Evolutionary conservation across 1,140 invertebrate species (phyloP).

Genomic region (Episyrphus balteatus): DNA sequence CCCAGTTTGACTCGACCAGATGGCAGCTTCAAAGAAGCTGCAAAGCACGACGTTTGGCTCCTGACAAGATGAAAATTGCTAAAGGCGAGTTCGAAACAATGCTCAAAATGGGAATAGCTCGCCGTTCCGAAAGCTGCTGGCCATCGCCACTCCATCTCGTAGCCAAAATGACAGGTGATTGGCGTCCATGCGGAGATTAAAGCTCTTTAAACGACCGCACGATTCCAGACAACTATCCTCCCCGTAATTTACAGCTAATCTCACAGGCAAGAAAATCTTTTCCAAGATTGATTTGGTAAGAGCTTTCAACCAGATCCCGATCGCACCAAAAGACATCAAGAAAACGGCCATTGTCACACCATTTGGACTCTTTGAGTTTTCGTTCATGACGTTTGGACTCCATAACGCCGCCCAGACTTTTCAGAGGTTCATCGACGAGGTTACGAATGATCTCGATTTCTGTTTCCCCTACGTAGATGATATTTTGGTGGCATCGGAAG

Average conservation of each 20-base stretch:
- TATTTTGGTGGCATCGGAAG: slow-evolving; percentile 36
- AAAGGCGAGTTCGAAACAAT: slow-evolving; percentile 19
- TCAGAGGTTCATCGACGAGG: slow-evolving; percentile 39
- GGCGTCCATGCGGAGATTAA: slow-evolving; percentile 37
- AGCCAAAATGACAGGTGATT: slow-evolving; percentile 27
- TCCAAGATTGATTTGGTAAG: slow-evolving; percentile 37
- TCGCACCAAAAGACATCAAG: slow-evolving; percentile 19
- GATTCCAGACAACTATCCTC: slow-evolving; percentile 20
- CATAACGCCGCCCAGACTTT: slow-evolving; percentile 39
- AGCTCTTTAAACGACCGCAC: slow-evolving; percentile 33
- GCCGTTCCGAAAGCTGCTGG: slow-evolving; percentile 33
- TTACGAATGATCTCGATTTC: slow-evolving; percentile 32
- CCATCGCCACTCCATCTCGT: slow-evolving; percentile 36
- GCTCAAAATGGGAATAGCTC: slow-evolving; percentile 17
- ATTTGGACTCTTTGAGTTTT: slow-evolving; percentile 28
- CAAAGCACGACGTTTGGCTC: slow-evolving; percentile 25
- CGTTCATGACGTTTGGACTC: slow-evolving; percentile 36
- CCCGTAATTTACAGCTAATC: slow-evolving; percentile 18
- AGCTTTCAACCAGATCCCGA: slow-evolving; percentile 40
- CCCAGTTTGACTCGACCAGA: not conserved
- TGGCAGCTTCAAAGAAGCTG: slow-evolving; percentile 5
- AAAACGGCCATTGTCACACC: slow-evolving; percentile 34
- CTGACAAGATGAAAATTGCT: slow-evolving; percentile 17
- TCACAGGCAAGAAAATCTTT: slow-evolving; percentile 36
- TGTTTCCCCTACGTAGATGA: slow-evolving; percentile 41